A percentile compares a stretch with the other conserved stretches of the same genome.
These are phyloP conservation scores for Aphrophora alni DNA, from an alignment of 2,888 invertebrate species.

Conservation along the genomic window DNA sequence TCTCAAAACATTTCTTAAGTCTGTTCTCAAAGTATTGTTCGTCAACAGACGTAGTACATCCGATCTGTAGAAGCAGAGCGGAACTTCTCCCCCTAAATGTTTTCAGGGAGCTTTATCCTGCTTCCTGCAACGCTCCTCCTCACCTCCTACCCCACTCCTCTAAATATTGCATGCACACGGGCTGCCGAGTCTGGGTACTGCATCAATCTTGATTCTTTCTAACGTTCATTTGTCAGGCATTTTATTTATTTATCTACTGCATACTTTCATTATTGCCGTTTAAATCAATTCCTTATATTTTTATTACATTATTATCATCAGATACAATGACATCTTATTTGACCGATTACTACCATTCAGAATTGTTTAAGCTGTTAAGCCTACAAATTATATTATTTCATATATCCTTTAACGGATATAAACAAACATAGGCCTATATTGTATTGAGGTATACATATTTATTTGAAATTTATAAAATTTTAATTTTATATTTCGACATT, in stretches of 20 bases:
- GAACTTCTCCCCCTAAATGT: constrained; percentile 2
- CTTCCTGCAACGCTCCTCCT: neutral
- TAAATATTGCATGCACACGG: neutral
- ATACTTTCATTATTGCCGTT: neutral
- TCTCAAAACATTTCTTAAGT: neutral
- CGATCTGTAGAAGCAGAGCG: neutral
- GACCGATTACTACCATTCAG: no score
- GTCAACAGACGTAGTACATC: neutral
- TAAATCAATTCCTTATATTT: no score
- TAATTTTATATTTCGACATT: no score
- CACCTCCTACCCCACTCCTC: neutral
- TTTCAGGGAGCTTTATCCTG: constrained; percentile 2
- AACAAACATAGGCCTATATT: no score
- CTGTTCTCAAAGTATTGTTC: neutral
- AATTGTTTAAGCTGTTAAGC: no score
- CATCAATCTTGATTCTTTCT: constrained; percentile 6
- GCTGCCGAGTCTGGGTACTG: neutral
- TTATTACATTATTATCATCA: no score
- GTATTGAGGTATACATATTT: no score
- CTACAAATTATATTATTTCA: no score
- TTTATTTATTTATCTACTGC: neutral
- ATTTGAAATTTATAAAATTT: no score
- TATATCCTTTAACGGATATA: no score
- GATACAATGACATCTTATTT: no score
- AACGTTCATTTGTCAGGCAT: neutral